Evolutionary conservation across 2,113 vertebrate species (phyloP), one percentile per base, ranked within the genome.

Genomic region (Ictidomys tridecemlineatus): DNA sequence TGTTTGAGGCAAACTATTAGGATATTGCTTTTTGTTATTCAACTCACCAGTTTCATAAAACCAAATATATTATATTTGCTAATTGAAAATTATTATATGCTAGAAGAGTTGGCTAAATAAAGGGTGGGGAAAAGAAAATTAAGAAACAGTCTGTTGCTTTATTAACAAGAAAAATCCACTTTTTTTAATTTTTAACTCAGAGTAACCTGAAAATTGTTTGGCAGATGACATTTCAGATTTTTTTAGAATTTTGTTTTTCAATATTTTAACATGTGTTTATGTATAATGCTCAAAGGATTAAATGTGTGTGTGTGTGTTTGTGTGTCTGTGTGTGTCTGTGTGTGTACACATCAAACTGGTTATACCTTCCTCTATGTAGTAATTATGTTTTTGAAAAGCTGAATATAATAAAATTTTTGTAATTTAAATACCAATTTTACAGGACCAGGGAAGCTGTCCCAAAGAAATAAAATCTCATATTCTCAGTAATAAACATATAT

Each of bases 341-440:
- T 24, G 17, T 4, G 1, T 9, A 80, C 3, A 45, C 22, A 58
- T 32, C 26, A 10, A 67, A 6, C 26, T 63, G 72, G 24, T n/a
- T 32, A 22, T 73, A 93, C 20, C 26, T 95, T 16, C 70, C 22
- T 85, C 86, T 70, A 72, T 73, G n/a, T 95, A 91, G 13, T 90
- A 73, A 34, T 56, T 28, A 42, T 67, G 37, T n/a, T 94, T 93
- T 83, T 91, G 30, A 76, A 93, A 89, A 84, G 26, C 37, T 74
- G 28, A 32, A 0, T 65, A 56, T 84, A 70, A 72, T 93, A 69
- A 53, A 53, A 78, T 24, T 56, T 51, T 97, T 93, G 20, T 37
- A 89, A 37, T 80, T 84, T 92, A 48, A 93, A 69, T 73, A 42
- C 32, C 2, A 76, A 24, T 70, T 89, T 76, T 82, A 70, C 85